Base-by-base conservation (phyloP, 2,888 invertebrate species). In the Coelinius sp. region DNA sequence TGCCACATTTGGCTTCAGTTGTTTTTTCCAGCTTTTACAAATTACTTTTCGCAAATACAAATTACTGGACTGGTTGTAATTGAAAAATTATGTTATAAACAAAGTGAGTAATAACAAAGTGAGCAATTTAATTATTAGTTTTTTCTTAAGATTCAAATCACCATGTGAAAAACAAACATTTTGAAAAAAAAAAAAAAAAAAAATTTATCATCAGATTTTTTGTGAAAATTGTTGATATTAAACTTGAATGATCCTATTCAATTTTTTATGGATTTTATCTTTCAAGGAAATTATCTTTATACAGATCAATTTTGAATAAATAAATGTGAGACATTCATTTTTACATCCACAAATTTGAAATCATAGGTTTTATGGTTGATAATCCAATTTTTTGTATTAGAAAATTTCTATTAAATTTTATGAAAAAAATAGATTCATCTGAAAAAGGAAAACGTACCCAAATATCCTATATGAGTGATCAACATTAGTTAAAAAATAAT, bases 381-480 rank as follows among this genome's bases (percentile, higher is more conserved):
- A 25, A 10, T 25, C 4, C 5, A 22, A 25, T n/a, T 56, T 25
- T 25, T 4, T 12, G 25, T 8, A 20, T 22, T 24, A 1, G 1
- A 12, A 25, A 59, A 14, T 41, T n/a, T 41, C 41, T 41, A 41
- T 2, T 41, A 41, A 41, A n/a, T n/a, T n/a, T n/a, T n/a, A 41
- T 25, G 14, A 25, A 53, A 25, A 53, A 53, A 53, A 25, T 49
- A 27, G 24, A 25, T 41, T n/a, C 14, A 14, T n/a, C n/a, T 75
- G 64, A 75, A 52, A 77, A 67, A 68, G 74, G 76, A 71, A 77
- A 79, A 77, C 80, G 80, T 83, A 84, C 77, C 76, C 76, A 79
- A 75, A 77, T 80, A 81, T n/a, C n/a, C n/a, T n/a, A n/a, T n/a
- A 80, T 80, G 78, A 81, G 78, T 81, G 74, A 76, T 81, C 80